phyloP scores from a whole-genome alignment of 2,797 vertebrate genomes.

The Molossus alvarezi region DNA sequence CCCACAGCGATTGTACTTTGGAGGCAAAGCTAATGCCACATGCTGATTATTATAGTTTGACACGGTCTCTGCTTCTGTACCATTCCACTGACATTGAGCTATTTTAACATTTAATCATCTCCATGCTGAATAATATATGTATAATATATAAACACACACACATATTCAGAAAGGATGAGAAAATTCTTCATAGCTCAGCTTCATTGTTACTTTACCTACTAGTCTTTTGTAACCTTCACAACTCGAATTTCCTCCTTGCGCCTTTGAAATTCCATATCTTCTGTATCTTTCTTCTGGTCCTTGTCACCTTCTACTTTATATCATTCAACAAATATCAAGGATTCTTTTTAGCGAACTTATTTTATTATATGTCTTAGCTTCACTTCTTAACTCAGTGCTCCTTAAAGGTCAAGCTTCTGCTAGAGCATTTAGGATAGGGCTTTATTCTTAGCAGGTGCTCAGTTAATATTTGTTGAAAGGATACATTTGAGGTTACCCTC shows the following conservation, averaged over 20 bases:
- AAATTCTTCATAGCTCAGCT: not conserved
- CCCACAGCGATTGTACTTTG: not conserved
- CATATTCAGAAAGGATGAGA: not conserved
- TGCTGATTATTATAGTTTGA: not conserved
- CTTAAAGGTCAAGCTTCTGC: not conserved
- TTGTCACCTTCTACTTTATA: not conserved
- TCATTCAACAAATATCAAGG: not conserved
- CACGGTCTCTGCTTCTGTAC: not conserved
- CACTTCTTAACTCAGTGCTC: slow-evolving; percentile 1
- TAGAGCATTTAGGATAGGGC: not conserved
- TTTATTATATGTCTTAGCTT: not conserved
- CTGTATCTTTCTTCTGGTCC: not conserved
- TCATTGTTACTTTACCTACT: not conserved
- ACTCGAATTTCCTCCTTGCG: slow-evolving; percentile 2
- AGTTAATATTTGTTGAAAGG: slow-evolving; percentile 6
- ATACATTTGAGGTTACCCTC: not conserved
- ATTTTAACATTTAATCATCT: slow-evolving; percentile 17
- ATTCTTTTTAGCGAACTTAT: not conserved
- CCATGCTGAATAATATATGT: not conserved
- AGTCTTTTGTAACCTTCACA: not conserved
- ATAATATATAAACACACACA: not conserved
- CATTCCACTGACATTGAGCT: not conserved
- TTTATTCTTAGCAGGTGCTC: slow-evolving; percentile 49
- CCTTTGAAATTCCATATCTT: not conserved
- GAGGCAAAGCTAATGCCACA: not conserved